Evolutionary conservation across 2,797 vertebrate genomes (phyloP), one percentile per base, ranked within the genome.

Genomic region (Rhodeus uyekii): DNA sequence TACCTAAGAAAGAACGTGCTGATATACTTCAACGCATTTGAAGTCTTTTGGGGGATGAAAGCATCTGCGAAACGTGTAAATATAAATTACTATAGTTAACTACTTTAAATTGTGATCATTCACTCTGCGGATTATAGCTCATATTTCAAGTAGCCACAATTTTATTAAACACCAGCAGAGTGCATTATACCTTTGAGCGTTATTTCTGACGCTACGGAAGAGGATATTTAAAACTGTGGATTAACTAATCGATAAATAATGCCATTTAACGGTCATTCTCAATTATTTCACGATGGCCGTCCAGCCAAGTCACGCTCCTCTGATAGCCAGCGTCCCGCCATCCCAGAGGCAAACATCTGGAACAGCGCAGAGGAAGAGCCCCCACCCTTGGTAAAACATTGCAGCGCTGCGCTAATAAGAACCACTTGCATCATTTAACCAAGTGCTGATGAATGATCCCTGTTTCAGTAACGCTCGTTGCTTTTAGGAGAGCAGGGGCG

Each of bases 341-440:
- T 78, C 61, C 42, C 27, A 55, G 67, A 78, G 48, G 32, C 50
- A 55, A 85, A 88, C 87, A 88, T 88, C 87, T 86, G 85, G 87
- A 85, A 85, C 5, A 5, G 60, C 29, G 83, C 81, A 86, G 78
- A 29, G 79, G 64, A 63, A 81, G 42, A 3, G 0, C 63, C 83
- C 81, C 73, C 63, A 69, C 24, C 19, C 29, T 78, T 74, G 27
- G 64, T 81, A 86, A 81, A 85, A 86, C 85, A 86, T 79, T 78
- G 84, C 87, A 78, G 78, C 46, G 64, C 83, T 72, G 64, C 18
- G n/a, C 69, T 85, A 86, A 88, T 86, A 86, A 83, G 83, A 88
- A 88, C 69, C 87, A 88, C 78, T 86, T 78, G 78, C 76, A 78
- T 85, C 81, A 83, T 86, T 82, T 88, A 79, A 78, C 58, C 60